Evolutionary conservation across 2,113 vertebrate genomes (phyloP), one percentile per base, ranked within the genome.

Genomic region (Lepidothrix coronata): DNA sequence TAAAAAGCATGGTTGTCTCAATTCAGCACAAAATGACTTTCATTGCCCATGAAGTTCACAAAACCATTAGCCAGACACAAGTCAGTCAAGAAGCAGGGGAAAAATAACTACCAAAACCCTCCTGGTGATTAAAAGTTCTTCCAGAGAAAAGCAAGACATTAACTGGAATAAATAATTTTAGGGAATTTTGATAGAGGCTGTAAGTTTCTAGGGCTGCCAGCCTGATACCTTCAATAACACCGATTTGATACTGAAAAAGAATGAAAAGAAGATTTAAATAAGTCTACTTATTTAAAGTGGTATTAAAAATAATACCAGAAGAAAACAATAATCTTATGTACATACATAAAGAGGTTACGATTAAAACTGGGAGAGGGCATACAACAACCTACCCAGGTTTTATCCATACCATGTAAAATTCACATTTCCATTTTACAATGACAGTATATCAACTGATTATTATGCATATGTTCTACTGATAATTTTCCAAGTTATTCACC

Each of bases 1-100:
- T 3, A 35, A 39, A 65, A 49, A 28, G 4, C 9, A 25, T 0
- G 1, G 6, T 9, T 65, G 3, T 52, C 21, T 55, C 51, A 33
- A 44, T 52, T 61, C 37, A 52, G 24, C 17, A 33, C 33, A 44
- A 46, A 80, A 68, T 27, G 5, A 7, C 10, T 83, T 78, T 44
- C 33, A 7, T 5, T 20, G 10, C 20, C 62, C 33, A 31, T 3
- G 20, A 75, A 43, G 20, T 39, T 80, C 27, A 57, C 15, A 68
- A 66, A 79, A 35, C 2, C 24, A 59, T 39, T 35, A 33, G 25
- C 6, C 20, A 67, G 31, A 31, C 4, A 17, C 7, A 48, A 57
- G 59, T 39, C 31, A 71, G 9, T 12, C 43, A 46, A 66, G 17
- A 52, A 48, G 15, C 0, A 30, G 12, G 2, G 6, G 4, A 2